Base-by-base conservation (phyloP, 1,140 invertebrate species). In the Hestina assimilis region DNA sequence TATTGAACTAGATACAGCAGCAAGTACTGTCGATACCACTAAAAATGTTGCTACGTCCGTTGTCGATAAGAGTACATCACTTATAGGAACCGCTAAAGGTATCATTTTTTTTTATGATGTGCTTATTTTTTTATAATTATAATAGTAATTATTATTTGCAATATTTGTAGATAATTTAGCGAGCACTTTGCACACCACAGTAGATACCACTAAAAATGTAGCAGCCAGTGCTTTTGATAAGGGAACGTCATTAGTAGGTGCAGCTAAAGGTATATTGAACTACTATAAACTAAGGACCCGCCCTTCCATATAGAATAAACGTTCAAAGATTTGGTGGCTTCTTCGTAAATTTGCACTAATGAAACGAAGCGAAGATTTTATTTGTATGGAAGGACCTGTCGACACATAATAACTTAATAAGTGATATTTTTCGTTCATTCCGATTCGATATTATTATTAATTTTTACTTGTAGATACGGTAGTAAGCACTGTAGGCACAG, bases 201-300 rank as follows among this genome's bases (percentile, higher is more conserved):
- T 79, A 69, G 72, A 77, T 51, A 66, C 62, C 0, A 74, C 75
- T 15, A 69, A 78, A 66, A 78, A 71, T 43, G 64, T 59, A 15
- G 71, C 75, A 23, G 41, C 64, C 6, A 55, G 55, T 1, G 70
- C 72, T 21, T 38, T 72, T 23, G 77, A 75, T 42, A 72, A 68
- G 21, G 66, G 74, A n/a, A 63, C 72, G 53, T 68, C 69, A 11
- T 59, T 72, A 52, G 63, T 67, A 20, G 43, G 43, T 2, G 42
- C 50, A 4, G 57, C 50, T 24, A 59, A 59, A 52, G 56, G 56
- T 59, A 59, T 38, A 19, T n/a, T 8, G n/a, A 31, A 23, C 8
- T 42, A 3, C 3, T n/a, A n/a, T n/a, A n/a, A n/a, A n/a, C n/a
- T n/a, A n/a, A n/a, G n/a, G n/a, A n/a, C n/a, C n/a, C n/a, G n/a